Percentiles rank a stretch among this genome's conserved stretches.
These are phyloP conservation scores for Geococcyx californianus DNA, from an alignment of 2,113 vertebrate genomes.

Conservation along the genomic window DNA sequence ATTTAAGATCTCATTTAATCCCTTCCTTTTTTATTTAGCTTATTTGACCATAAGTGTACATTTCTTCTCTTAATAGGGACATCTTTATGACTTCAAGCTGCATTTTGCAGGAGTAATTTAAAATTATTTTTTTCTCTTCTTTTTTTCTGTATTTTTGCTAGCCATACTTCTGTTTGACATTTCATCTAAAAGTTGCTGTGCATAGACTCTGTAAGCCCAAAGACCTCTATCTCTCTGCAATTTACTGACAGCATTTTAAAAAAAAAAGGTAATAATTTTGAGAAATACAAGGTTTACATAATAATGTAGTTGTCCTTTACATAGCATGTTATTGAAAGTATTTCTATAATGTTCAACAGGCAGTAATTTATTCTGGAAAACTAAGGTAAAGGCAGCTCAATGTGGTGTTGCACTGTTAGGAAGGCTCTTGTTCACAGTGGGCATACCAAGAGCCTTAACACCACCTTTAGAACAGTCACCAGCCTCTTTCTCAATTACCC, in stretches of 20 bases:
- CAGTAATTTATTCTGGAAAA: background rate
- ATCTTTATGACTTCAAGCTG: background rate
- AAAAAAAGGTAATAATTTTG: background rate
- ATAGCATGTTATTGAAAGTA: background rate
- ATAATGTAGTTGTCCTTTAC: background rate
- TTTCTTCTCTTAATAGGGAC: background rate
- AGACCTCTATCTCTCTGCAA: background rate
- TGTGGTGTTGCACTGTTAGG: background rate
- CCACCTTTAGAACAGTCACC: conserved; percentile 42
- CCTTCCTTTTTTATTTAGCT: background rate
- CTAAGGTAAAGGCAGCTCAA: background rate
- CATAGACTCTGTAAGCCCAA: background rate
- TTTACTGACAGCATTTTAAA: background rate
- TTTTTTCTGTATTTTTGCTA: background rate
- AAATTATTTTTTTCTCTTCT: background rate
- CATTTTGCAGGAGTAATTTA: background rate
- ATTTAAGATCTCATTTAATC: background rate
- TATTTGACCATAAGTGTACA: background rate
- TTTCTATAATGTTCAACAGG: background rate
- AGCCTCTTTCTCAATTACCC: conserved; percentile 58
- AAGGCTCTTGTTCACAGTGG: background rate
- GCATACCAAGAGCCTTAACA: conserved; percentile 45
- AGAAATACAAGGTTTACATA: background rate
- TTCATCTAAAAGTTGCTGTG: background rate
- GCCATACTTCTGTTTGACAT: background rate